phyloP scores from a whole-genome alignment of 2,888 invertebrate species.

The Cantharis flavilabris region DNA sequence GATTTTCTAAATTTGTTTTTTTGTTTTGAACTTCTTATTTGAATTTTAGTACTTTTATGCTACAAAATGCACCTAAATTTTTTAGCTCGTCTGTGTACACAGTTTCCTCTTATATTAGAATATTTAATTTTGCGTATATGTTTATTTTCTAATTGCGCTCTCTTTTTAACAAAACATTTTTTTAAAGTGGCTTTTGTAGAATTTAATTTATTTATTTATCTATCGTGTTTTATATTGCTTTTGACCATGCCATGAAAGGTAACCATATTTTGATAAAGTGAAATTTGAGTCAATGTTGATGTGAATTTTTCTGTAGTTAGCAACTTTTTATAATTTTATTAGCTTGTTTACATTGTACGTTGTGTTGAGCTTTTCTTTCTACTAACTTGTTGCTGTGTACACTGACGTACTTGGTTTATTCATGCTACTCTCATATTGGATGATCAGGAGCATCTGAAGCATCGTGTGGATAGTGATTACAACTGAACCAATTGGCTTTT shows the following conservation, averaged over 20 bases:
- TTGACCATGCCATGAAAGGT: conserved; percentile 26
- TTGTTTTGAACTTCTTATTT: neutral
- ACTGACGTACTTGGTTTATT: conserved; percentile 45
- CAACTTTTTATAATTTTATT: conserved; percentile 17
- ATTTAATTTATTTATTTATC: neutral
- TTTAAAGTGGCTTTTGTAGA: neutral
- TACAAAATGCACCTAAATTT: conserved; percentile 30
- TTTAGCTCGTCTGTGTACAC: conserved; percentile 48
- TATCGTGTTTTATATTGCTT: neutral
- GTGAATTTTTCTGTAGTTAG: conserved; percentile 24
- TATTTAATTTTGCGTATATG: conserved; percentile 3
- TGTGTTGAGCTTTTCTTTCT: conserved; percentile 10
- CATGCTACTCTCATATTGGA: conserved; percentile 60
- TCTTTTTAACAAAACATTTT: conserved; percentile 9
- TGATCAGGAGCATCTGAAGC: conserved; percentile 64
- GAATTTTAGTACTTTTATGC: conserved; percentile 18
- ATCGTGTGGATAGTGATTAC: conserved; percentile 65
- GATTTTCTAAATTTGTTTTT: conserved; percentile 7
- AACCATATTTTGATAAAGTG: conserved; percentile 25
- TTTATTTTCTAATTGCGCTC: conserved; percentile 23
- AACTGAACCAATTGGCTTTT: conserved; percentile 56
- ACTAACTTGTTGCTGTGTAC: conserved; percentile 46
- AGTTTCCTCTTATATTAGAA: conserved; percentile 31
- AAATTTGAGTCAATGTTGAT: conserved; percentile 18
- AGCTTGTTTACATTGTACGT: conserved; percentile 8